A percentile compares a stretch with the other conserved stretches of the same genome.
Conservation (phyloP, 2,113 vertebrate genomes). For the Copsychus sechellarum region DNA sequence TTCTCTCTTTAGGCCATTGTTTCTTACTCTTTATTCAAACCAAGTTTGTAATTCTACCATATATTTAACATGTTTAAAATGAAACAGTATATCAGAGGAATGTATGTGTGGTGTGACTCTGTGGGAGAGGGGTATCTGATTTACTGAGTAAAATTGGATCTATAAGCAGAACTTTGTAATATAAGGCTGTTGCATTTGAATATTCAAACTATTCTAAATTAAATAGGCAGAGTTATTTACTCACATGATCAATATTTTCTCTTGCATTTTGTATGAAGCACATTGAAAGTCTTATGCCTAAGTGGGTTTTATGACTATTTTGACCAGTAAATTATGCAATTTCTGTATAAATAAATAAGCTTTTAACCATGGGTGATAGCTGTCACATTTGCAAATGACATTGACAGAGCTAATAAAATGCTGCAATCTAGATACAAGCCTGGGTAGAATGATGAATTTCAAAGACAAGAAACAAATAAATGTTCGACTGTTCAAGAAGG, state of each 20-base stretch:
- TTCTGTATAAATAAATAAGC: neutral
- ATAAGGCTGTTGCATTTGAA: neutral
- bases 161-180: neutral
- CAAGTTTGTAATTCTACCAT: neutral
- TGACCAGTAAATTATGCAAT: rapidly evolving
- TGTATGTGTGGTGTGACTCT: neutral
- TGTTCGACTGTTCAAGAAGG: neutral
- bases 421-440: neutral
- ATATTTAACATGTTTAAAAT: neutral
- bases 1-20: neutral
- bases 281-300: neutral
- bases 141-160: neutral
- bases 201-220: neutral
- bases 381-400: neutral
- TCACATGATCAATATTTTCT: neutral
- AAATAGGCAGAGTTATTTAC: neutral
- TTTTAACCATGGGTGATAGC: neutral
- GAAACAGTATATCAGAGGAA: neutral
- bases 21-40: neutral
- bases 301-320: neutral
- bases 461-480: neutral
- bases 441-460: neutral
- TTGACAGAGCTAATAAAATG: neutral
- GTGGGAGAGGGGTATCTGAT: neutral
- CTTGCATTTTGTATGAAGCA: neutral